phyloP scores from a whole-genome alignment of 1,140 invertebrate species.

The Sitophilus oryzae region DNA sequence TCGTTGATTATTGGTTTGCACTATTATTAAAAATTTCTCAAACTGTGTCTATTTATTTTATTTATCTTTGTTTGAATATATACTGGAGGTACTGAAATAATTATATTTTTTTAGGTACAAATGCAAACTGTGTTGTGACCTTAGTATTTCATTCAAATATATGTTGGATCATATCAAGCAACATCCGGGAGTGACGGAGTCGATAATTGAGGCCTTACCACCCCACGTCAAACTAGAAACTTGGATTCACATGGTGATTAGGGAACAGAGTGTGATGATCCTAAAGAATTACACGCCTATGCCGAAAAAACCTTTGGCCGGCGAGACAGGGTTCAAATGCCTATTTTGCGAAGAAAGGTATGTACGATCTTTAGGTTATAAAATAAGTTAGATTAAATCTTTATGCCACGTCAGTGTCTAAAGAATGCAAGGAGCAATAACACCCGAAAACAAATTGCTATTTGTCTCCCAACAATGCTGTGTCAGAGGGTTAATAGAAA shows the following conservation, averaged over 20 bases:
- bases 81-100: no score
- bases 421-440: no score
- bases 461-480: no score
- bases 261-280: slow-evolving; percentile 17
- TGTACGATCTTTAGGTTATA: not conserved
- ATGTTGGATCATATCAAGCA: slow-evolving; percentile 26
- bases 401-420: not conserved
- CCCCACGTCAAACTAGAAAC: slow-evolving; percentile 23
- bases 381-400: not conserved
- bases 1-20: no score
- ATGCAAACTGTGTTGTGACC: slow-evolving; percentile 22
- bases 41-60: no score
- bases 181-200: slow-evolving; percentile 11
- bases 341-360: slow-evolving; percentile 17
- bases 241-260: slow-evolving; percentile 31
- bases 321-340: slow-evolving; percentile 2
- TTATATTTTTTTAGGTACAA: slow-evolving; percentile 24
- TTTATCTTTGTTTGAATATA: no score
- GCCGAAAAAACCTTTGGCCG: not conserved
- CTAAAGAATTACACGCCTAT: slow-evolving; percentile 9
- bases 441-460: no score
- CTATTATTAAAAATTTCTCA: no score
- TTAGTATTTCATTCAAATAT: slow-evolving; percentile 25
- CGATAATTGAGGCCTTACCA: slow-evolving; percentile 17
- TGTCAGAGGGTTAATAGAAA: no score